Conservation (phyloP, 2,113 vertebrate genomes). For the Alligator sinensis region DNA sequence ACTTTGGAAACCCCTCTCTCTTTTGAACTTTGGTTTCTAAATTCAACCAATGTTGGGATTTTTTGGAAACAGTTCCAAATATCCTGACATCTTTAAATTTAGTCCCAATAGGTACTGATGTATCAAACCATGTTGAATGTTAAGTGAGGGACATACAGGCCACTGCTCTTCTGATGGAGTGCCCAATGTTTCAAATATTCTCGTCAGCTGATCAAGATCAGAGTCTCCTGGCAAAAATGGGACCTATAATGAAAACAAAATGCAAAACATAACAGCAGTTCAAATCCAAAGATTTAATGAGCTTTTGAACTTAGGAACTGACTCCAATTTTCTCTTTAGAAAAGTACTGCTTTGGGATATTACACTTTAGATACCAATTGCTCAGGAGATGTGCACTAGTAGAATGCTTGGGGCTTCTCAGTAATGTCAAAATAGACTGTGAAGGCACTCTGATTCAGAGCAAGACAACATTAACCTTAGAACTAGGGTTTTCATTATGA, state of each 20-base stretch:
- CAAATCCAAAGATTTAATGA: not conserved
- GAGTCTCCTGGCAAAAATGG: constrained; percentile 97
- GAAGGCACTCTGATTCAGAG: not conserved
- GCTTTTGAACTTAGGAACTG: not conserved
- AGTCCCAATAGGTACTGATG: not conserved
- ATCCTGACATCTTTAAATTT: not conserved
- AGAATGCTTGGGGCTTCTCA: not conserved
- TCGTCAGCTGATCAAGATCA: constrained; percentile 95
- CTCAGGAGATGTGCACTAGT: not conserved
- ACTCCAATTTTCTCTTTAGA: not conserved
- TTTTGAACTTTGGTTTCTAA: not conserved
- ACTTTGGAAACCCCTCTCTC: not conserved
- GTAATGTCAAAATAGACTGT: not conserved
- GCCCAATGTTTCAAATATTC: constrained; percentile 96
- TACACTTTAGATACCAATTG: not conserved
- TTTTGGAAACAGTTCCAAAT: not conserved
- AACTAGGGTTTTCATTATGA: not conserved
- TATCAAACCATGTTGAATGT: not conserved
- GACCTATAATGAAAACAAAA: constrained; percentile 77
- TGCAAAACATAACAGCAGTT: not conserved
- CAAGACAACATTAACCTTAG: not conserved
- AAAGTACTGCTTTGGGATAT: not conserved
- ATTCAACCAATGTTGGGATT: not conserved
- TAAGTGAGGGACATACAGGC: constrained; percentile 85
- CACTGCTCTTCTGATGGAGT: constrained; percentile 95